These are phyloP conservation scores for Sphecodes monilicornis DNA, from an alignment of 2,888 invertebrate genomes.

Conservation along the genomic window DNA sequence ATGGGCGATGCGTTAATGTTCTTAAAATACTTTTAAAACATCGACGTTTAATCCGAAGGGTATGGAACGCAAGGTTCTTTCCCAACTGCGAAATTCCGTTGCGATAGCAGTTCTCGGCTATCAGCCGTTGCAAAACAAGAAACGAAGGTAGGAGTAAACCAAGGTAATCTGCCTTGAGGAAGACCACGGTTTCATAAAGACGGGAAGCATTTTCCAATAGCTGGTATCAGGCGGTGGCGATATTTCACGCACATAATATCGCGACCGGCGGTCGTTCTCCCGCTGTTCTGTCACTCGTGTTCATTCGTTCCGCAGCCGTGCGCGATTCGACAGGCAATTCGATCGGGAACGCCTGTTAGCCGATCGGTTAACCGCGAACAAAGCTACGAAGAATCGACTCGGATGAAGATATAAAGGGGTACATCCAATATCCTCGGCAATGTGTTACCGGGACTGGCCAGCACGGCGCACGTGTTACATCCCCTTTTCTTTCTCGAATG, in stretches of 20 bases:
- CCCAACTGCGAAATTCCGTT: too few relatives aligned
- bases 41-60: too few relatives aligned
- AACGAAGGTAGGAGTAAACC: constrained; percentile 12
- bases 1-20: too few relatives aligned
- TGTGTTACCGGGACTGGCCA: constrained; percentile 56
- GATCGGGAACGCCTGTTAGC: constrained; percentile 53
- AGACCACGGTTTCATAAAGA: constrained; percentile 48
- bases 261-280: constrained; percentile 13
- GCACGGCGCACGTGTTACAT: constrained; percentile 44
- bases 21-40: too few relatives aligned
- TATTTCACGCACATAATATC: constrained; percentile 72
- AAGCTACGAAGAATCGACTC: constrained; percentile 41
- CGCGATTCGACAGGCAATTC: constrained; percentile 27
- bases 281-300: background rate
- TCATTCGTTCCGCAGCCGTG: constrained; percentile 13
- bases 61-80: too few relatives aligned
- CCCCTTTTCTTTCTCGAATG: constrained; percentile 15
- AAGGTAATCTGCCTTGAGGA: constrained; percentile 25
- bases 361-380: constrained; percentile 56
- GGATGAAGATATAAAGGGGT: constrained; percentile 66
- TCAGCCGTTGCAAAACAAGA: constrained; percentile 15
- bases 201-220: constrained; percentile 71
- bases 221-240: constrained; percentile 37
- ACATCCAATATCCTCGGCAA: constrained; percentile 66
- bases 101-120: background rate